These are phyloP conservation scores for Hetaerina americana DNA, from an alignment of 1,140 invertebrate species.

Conservation along the genomic window DNA sequence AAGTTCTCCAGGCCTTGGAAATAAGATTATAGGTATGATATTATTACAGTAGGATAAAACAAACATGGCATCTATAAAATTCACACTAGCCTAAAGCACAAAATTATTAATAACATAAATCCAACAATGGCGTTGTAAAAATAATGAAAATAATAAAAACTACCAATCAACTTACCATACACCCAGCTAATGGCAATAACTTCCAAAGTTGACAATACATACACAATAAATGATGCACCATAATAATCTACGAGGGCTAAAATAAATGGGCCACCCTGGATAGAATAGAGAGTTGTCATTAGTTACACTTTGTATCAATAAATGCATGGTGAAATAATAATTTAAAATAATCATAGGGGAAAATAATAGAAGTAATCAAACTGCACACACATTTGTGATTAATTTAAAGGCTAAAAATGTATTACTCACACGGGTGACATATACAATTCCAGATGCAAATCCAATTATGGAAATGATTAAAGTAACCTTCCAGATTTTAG, in stretches of 20 bases:
- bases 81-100: not conserved
- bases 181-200: slow-evolving; percentile 56
- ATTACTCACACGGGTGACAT: slow-evolving; percentile 59
- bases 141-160: not conserved
- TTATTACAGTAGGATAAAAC: not conserved
- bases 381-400: no score
- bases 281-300: slow-evolving; percentile 20
- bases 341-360: no score
- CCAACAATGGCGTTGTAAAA: not conserved
- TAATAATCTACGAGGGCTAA: slow-evolving; percentile 75
- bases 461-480: slow-evolving; percentile 39
- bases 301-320: no score
- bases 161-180: slow-evolving; percentile 49
- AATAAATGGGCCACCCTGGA: slow-evolving; percentile 75
- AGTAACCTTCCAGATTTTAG: slow-evolving; percentile 48
- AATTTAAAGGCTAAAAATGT: no score
- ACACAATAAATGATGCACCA: slow-evolving; percentile 64
- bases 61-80: not conserved
- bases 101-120: not conserved
- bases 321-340: no score
- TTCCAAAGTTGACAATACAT: slow-evolving; percentile 59
- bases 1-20: slow-evolving; percentile 52
- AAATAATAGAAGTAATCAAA: slow-evolving; percentile 3
- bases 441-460: slow-evolving; percentile 56
- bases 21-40: no score